Base-by-base conservation (phyloP, 64 coral and sea anemone species). In the Montipora foliosa region DNA sequence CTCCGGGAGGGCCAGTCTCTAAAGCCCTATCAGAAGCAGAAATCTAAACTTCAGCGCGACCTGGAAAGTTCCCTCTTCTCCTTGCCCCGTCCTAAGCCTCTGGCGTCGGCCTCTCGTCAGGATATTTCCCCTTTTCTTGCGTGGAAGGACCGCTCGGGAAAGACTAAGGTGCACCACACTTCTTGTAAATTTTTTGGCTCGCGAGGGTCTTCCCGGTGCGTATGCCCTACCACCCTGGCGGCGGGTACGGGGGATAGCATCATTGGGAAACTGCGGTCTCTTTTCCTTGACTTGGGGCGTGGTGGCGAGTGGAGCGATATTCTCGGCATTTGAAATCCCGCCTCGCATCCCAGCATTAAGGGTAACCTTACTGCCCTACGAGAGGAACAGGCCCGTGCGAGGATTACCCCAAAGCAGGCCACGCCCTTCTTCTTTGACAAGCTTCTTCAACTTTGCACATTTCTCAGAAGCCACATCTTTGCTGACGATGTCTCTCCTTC, bases 11-110 rank as follows among this genome's bases (percentile, higher is more conserved):
- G 13, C 8, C 21, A 47, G 10, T 21, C 16, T 75, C 17, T 16
- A 44, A 88, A 88, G 67, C 86, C 86, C n/a, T 88, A 88, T 49
- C 86, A 88, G 67, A 81, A 82, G 58, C 89, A 87, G 45, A 95
- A 95, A 50, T 76, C 51, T 15, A 2, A 13, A 1, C 48, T 85
- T 8, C 79, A 90, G 15, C 2, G 47, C 21, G 93, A 95, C 10
- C 7, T 90, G 6, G 88, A 78, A 24, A 71, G 3, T n/a, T 95
- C 90, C 29, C 47, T 90, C 45, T 9, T 12, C 13, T 87, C 76
- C 8, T 66, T 88, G 11, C 89, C 75, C 0, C 25, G 70, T n/a
- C 89, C 89, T 14, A 95, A 95, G 46, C 4, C 81, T 48, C 16
- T 87, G 0, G 8, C 11, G 12, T 5, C 20, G 12, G 25, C 46